These are phyloP conservation scores for Pteronotus mesoamericanus DNA, from an alignment of 2,797 vertebrate species.

Conservation along the genomic window DNA sequence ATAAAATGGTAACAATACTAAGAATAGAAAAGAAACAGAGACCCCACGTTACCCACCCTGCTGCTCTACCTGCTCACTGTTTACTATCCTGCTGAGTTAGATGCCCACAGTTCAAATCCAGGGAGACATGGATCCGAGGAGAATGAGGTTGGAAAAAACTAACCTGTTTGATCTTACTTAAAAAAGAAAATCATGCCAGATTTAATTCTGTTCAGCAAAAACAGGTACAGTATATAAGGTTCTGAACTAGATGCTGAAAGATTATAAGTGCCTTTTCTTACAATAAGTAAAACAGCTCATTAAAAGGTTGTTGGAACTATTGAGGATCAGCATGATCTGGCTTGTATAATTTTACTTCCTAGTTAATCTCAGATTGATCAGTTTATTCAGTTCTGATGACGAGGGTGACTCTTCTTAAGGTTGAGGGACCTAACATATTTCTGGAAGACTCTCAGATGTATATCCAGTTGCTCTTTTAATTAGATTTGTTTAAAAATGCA, in stretches of 20 bases:
- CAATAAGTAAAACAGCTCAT: not conserved
- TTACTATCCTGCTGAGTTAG: not conserved
- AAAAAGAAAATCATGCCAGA: not conserved
- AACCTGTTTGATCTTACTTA: not conserved
- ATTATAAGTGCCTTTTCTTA: not conserved
- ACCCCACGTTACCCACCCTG: not conserved
- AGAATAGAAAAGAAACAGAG: not conserved
- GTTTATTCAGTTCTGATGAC: not conserved
- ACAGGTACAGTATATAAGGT: not conserved
- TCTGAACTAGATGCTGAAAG: not conserved
- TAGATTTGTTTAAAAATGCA: conserved; percentile 32
- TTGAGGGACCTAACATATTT: not conserved
- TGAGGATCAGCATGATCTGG: not conserved
- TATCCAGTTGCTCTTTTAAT: not conserved
- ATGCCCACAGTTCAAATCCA: not conserved
- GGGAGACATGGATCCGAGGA: not conserved
- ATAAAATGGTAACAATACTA: not conserved
- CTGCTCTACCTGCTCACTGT: not conserved
- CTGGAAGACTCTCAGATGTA: not conserved
- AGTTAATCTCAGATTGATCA: not conserved
- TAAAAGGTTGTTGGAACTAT: not conserved
- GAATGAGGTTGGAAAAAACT: not conserved
- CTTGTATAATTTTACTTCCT: conserved; percentile 27
- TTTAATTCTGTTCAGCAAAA: not conserved
- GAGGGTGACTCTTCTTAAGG: not conserved